Base-by-base conservation (phyloP, 1,140 invertebrate species). In the Drosophila melanogaster region DNA sequence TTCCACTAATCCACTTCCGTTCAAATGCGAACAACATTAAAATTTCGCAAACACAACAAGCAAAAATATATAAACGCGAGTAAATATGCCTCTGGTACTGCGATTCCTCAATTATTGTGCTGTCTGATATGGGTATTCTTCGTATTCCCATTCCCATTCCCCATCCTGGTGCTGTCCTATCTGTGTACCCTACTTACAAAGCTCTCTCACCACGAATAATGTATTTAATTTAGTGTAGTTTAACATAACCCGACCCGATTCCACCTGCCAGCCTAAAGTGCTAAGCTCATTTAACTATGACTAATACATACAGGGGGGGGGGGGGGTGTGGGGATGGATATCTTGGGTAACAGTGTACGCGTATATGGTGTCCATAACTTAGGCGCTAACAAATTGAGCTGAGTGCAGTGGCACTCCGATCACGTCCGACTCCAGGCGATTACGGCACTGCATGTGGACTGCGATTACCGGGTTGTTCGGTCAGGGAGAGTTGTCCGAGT, bases 401-500 rank as follows among this genome's bases (percentile, higher is more conserved):
- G n/a, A n/a, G n/a, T 90, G 87, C 58, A 71, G 60, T 65, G 69
- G 64, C 64, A 8, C 6, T n/a, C 14, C 37, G 37, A 49, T 37
- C 60, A 15, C 7, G 37, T 53, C 35, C 33, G 30, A 22, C 11
- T 75, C 47, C 55, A 10, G 22, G 40, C 58, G 53, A 64, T 35
- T 56, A n/a, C 60, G 60, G 84, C 76, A 84, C 86, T 84, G 84
- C 72, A 53, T 15, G 11, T 61, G 74, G 40, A 70, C 50, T 26
- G 19, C 38, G 30, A 30, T 14, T 35, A 5, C 22, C 12, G 41
- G 19, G 43, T 60, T 54, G 61, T 90, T 91, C 89, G 84, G 92
- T 95, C 94, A 95, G 93, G 95, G 95, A 62, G 95, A 96, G 89
- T 96, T 95, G 62, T 95, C 95, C 17, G 94, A 95, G 71, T 95